Evolutionary conservation across 2,113 vertebrate genomes (phyloP).

Genomic region (Alces alces): DNA sequence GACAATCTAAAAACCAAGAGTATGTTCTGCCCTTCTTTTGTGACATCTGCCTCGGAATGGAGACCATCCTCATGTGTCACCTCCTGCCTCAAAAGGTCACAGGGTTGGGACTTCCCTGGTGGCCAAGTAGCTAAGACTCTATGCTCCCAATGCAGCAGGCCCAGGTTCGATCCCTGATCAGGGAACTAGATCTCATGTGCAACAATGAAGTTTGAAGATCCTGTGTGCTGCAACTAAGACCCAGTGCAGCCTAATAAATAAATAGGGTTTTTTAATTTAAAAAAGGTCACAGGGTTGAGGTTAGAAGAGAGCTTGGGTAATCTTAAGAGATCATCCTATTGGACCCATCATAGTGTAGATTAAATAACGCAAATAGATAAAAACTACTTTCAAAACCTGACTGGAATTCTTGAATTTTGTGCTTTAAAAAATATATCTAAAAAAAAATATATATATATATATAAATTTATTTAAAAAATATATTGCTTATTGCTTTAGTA

Average conservation of each 20-base stretch:
- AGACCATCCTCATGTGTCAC: background rate
- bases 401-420: conserved; percentile 4
- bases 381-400: background rate
- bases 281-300: background rate
- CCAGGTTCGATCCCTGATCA: background rate
- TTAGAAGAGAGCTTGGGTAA: background rate
- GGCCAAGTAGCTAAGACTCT: background rate
- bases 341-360: background rate
- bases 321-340: background rate
- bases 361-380: background rate
- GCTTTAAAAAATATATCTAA: background rate
- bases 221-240: background rate
- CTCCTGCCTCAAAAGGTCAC: background rate
- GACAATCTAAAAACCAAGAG: background rate
- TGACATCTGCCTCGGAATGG: background rate
- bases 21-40: background rate
- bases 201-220: background rate
- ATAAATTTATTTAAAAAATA: background rate
- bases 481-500: background rate
- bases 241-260: background rate
- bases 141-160: background rate
- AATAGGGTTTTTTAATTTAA: background rate
- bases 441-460: too few species aligned
- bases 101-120: background rate
- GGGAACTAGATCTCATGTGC: background rate